Evolutionary conservation across 2,888 invertebrate genomes (phyloP).

Genomic region (Trachelus troglodyta): DNA sequence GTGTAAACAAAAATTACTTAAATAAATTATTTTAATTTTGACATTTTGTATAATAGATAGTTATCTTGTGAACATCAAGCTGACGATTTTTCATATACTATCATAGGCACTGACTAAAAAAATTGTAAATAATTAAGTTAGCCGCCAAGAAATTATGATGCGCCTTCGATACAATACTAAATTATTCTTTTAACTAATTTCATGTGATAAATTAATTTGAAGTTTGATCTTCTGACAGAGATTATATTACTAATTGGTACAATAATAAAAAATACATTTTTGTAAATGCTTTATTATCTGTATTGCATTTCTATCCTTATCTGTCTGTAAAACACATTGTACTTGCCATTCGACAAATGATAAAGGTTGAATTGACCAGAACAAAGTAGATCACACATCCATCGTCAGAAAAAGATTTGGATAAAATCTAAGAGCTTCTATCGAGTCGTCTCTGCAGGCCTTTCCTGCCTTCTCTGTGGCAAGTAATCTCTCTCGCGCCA

Average conservation of each 20-base stretch:
- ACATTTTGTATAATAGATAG: not conserved
- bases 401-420: conserved; percentile 83
- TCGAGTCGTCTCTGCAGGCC: conserved; percentile 94
- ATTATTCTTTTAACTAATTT: not conserved
- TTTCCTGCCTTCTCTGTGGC: conserved; percentile 88
- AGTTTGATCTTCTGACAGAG: not conserved
- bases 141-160: not conserved
- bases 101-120: too few species aligned
- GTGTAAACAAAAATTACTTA: not conserved
- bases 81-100: not conserved
- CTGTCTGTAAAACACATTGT: not conserved
- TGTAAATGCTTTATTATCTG: not conserved
- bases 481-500: conserved; percentile 90
- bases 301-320: not conserved
- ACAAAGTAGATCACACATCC: conserved; percentile 52
- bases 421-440: conserved; percentile 95
- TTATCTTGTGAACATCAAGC: not conserved
- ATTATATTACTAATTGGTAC: not conserved
- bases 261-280: not conserved
- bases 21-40: not conserved
- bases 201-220: not conserved
- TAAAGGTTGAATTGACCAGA: not conserved
- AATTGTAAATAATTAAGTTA: not conserved
- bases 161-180: not conserved
- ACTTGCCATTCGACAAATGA: not conserved